These are phyloP conservation scores for Xestia c-nigrum DNA, from an alignment of 2,888 invertebrate genomes.

Conservation along the genomic window DNA sequence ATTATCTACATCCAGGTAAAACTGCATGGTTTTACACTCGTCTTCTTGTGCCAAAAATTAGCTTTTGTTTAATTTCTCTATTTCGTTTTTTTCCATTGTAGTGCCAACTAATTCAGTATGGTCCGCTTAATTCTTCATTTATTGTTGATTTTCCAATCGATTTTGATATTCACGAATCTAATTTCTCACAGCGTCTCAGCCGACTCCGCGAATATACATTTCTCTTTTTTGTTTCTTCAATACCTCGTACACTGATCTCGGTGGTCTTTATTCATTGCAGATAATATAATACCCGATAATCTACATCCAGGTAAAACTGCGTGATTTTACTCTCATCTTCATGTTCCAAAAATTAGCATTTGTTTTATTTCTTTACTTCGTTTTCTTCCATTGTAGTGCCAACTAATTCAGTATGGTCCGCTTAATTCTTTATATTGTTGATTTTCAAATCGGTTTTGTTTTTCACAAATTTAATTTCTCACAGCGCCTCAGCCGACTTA, in stretches of 20 bases:
- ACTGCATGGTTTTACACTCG: no score
- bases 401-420: background rate
- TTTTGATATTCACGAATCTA: no score
- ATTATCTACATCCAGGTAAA: no score
- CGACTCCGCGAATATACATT: no score
- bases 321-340: background rate
- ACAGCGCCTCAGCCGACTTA: no score
- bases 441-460: background rate
- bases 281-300: background rate
- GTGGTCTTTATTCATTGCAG: background rate
- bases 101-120: no score
- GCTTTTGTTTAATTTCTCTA: no score
- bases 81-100: no score
- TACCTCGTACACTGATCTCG: background rate
- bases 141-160: no score
- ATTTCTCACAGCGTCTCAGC: no score
- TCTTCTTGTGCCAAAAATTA: no score
- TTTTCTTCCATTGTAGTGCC: background rate
- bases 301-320: background rate
- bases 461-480: background rate
- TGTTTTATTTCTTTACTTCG: background rate
- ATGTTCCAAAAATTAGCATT: background rate
- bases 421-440: background rate
- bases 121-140: no score
- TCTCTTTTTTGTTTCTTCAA: background rate